Conservation (phyloP, 1,140 invertebrate species). For the Solen grandis region DNA sequence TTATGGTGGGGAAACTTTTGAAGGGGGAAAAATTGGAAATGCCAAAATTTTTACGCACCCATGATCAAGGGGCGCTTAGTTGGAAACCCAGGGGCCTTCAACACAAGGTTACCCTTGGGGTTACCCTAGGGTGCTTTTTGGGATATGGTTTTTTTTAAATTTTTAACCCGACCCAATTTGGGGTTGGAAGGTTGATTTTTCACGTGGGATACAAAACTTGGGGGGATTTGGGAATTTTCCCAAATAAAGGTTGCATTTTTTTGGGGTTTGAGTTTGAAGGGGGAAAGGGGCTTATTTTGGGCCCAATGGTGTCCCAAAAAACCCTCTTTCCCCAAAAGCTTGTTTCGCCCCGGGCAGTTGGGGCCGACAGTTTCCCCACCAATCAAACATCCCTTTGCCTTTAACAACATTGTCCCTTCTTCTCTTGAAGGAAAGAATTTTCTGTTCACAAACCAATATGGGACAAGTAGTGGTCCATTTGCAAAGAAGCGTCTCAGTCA, state of each 20-base stretch:
- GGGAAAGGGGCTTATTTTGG: slow-evolving; percentile 38
- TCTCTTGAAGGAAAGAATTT: slow-evolving; percentile 67
- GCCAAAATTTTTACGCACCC: slow-evolving; percentile 53
- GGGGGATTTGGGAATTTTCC: too few relatives aligned
- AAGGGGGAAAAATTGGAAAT: slow-evolving; percentile 63
- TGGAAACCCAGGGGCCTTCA: slow-evolving; percentile 73
- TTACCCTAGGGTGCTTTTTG: too few relatives aligned
- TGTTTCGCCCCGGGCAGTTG: slow-evolving; percentile 6
- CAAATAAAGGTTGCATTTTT: too few relatives aligned
- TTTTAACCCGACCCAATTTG: too few relatives aligned
- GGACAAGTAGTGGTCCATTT: slow-evolving; percentile 55
- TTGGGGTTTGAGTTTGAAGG: slow-evolving; percentile 69
- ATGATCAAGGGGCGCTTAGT: slow-evolving; percentile 61
- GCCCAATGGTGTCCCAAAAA: slow-evolving; percentile 58
- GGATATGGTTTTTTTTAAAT: too few relatives aligned
- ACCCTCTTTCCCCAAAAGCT: slow-evolving; percentile 61
- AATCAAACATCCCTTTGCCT: slow-evolving; percentile 71
- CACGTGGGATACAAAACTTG: too few relatives aligned
- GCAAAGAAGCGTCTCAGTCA: slow-evolving; percentile 68
- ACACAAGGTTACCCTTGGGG: too few relatives aligned
- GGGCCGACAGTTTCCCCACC: slow-evolving; percentile 61
- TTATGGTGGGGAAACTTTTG: slow-evolving; percentile 77
- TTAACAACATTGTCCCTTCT: slow-evolving; percentile 67
- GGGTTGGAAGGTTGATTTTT: too few relatives aligned
- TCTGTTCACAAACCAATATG: slow-evolving; percentile 64